A percentile compares a stretch with the other conserved stretches of the same genome.
phyloP scores from a whole-genome alignment of 2,797 vertebrate species.

The Acrossocheilus wenchowensis region DNA sequence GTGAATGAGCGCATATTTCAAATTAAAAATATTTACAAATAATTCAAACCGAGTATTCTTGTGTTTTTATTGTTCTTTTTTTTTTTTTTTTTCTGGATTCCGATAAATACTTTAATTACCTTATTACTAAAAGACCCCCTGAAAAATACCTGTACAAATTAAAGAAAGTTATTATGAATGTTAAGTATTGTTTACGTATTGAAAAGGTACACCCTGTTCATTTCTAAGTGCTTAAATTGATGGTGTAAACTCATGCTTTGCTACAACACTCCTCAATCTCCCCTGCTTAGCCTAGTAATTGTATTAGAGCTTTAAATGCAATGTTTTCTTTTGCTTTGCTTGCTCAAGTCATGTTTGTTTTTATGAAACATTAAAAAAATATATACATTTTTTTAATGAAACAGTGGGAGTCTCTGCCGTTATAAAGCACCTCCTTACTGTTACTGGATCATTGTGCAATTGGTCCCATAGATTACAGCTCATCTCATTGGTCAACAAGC shows the following conservation, averaged over 20 bases:
- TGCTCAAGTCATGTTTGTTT: not conserved
- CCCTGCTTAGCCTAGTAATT: no score
- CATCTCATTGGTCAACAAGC: constrained; percentile 74
- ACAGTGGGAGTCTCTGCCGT: not conserved
- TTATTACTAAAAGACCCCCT: not conserved
- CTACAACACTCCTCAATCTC: not conserved
- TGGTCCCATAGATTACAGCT: constrained; percentile 60
- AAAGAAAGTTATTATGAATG: not conserved
- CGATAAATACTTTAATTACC: not conserved
- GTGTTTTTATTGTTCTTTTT: not conserved
- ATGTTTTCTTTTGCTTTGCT: not conserved
- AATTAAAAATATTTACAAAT: not conserved
- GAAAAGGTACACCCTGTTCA: not conserved
- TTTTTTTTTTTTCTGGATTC: not conserved
- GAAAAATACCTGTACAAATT: not conserved
- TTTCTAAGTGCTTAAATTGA: not conserved
- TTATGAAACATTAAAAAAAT: not conserved
- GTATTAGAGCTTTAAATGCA: not conserved
- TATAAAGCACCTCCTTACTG: constrained; percentile 53
- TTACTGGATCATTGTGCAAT: constrained; percentile 64
- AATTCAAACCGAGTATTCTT: not conserved
- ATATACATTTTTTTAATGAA: not conserved
- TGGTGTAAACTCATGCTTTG: not conserved
- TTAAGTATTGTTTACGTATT: not conserved
- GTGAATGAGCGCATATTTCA: not conserved